Conservation (phyloP, 30 jellyfish, hydroid and myxozoan genomes). For the Clytia hemisphaerica region DNA sequence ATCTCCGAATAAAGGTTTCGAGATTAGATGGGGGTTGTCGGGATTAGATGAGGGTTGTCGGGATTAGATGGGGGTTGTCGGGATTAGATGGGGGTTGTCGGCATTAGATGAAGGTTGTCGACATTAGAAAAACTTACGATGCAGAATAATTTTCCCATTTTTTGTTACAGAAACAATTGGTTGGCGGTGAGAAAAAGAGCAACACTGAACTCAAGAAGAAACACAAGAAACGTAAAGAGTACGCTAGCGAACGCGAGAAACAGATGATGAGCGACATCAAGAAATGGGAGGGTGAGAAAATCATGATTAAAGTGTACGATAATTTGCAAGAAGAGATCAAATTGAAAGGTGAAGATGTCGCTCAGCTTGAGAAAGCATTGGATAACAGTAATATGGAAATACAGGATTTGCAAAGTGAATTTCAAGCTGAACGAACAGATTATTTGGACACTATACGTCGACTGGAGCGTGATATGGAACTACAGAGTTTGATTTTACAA, state of each 20-base stretch:
- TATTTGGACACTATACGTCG: conserved; percentile 85
- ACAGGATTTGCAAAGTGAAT: conserved; percentile 80
- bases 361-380: conserved; percentile 38
- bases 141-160: neutral
- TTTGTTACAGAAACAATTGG: conserved; percentile 88
- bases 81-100: neutral
- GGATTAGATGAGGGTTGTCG: no score
- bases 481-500: conserved; percentile 75
- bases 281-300: conserved; percentile 88
- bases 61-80: neutral
- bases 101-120: neutral
- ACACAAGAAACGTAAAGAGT: conserved; percentile 77
- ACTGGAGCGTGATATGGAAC: conserved; percentile 70
- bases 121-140: no score
- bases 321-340: conserved; percentile 88
- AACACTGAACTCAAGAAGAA: conserved; percentile 53
- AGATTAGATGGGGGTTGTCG: no score
- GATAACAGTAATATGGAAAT: conserved; percentile 72
- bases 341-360: conserved; percentile 56
- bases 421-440: conserved; percentile 88
- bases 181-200: conserved; percentile 79
- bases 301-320: conserved; percentile 94
- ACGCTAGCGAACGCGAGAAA: conserved; percentile 82
- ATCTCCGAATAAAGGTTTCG: neutral
- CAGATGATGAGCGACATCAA: conserved; percentile 70